phyloP scores from a whole-genome alignment of 1,140 invertebrate species.

The Lepeophtheirus salmonis region DNA sequence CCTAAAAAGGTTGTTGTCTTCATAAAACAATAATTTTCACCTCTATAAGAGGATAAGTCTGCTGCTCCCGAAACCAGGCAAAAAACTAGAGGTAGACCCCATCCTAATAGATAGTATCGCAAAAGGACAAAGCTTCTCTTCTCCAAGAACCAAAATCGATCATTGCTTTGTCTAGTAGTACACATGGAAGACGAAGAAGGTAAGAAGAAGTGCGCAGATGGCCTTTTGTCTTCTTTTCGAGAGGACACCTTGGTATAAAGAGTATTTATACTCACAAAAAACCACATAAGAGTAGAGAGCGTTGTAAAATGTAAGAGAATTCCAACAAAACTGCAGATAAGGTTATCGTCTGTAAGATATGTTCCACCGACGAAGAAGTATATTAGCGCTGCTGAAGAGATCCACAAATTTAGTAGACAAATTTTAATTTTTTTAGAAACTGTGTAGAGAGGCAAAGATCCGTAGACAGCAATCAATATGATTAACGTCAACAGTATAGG shows the following conservation, averaged over 20 bases:
- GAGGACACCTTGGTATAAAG: background rate
- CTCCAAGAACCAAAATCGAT: background rate
- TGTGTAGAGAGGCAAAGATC: background rate
- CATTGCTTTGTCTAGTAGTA: background rate
- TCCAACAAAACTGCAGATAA: background rate
- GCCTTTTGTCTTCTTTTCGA: background rate
- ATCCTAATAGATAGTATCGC: background rate
- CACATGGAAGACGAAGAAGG: background rate
- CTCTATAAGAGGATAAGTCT: background rate
- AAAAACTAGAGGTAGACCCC: background rate
- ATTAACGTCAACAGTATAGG: background rate
- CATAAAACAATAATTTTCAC: slow-evolving; percentile 1
- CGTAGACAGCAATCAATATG: background rate
- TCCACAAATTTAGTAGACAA: slow-evolving; percentile 7
- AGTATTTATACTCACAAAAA: background rate
- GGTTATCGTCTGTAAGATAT: background rate
- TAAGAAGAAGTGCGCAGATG: background rate
- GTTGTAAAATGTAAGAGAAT: background rate
- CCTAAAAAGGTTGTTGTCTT: background rate
- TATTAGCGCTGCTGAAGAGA: background rate
- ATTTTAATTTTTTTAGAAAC: slow-evolving; percentile 1
- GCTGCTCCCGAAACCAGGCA: background rate
- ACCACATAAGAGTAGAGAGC: slow-evolving; percentile 8
- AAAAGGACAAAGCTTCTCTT: too few species aligned
- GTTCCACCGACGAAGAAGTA: slow-evolving; percentile 1